Conservation (phyloP, 1,140 invertebrate species). For the Brachionus plicatilis region DNA sequence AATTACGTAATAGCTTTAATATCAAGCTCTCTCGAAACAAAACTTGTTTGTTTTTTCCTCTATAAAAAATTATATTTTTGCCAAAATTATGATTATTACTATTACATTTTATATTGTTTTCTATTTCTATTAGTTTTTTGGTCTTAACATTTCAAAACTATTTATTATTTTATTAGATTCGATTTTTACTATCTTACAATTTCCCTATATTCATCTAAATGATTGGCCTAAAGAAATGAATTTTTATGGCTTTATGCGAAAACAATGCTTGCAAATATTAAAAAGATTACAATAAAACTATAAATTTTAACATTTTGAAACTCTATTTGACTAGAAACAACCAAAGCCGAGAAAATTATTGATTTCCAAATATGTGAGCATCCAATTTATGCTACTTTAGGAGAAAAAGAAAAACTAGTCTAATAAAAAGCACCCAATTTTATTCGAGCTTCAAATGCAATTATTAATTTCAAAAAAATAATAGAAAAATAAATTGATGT, state of each 20-base stretch:
- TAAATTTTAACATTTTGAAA: slow-evolving; percentile 3
- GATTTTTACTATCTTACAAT: slow-evolving; percentile 1
- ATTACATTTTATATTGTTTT: slow-evolving; percentile 3
- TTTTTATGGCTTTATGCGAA: background rate
- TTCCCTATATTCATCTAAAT: background rate
- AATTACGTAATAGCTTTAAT: background rate
- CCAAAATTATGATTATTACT: slow-evolving; percentile 1
- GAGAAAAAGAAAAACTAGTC: background rate
- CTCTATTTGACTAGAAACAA: background rate
- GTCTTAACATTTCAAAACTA: background rate
- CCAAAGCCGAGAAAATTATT: background rate
- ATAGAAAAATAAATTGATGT: background rate
- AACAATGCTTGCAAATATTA: slow-evolving; percentile 1
- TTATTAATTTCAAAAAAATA: background rate
- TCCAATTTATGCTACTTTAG: background rate
- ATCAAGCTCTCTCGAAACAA: background rate
- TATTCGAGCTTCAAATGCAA: background rate
- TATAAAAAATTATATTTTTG: slow-evolving; percentile 3
- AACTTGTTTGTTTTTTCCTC: background rate
- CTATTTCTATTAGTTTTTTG: background rate
- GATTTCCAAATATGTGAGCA: background rate
- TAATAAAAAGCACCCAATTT: background rate
- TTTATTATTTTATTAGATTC: slow-evolving; percentile 3
- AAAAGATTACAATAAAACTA: slow-evolving; percentile 2
- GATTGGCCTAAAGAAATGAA: background rate